Base-by-base conservation (phyloP, 2,888 invertebrate species). In the Drosophila multiciliata region DNA sequence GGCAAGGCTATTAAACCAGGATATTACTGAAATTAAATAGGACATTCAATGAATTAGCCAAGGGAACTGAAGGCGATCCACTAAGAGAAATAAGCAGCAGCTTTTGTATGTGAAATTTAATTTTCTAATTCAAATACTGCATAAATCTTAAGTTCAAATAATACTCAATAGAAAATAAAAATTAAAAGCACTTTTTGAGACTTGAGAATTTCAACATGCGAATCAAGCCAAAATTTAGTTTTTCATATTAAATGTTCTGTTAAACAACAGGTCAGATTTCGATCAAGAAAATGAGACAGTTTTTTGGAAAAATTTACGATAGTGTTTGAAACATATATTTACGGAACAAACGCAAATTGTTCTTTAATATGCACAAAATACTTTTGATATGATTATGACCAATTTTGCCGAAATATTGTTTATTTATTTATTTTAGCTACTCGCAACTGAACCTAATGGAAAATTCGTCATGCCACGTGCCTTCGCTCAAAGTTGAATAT, bases 21-120 rank as follows among this genome's bases (percentile, higher is more conserved):
- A 82, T 82, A 87, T 84, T 71, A 74, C 73, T 74, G 80, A 84
- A 87, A 85, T 85, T 85, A 85, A 81, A 80, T 77, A 60, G 70
- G 64, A 66, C 73, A 59, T 72, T 73, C 66, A 78, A 74, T 74
- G 68, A 85, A 74, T 84, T 80, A 74, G 65, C 40, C 35, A 38
- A 55, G 29, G 23, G n/a, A 52, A 36, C 29, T 32, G 38, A 62
- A n/a, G 35, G 36, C 20, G 52, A 15, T 49, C 26, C 35, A 33
- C 7, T 33, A 42, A 53, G 23, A n/a, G 17, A 8, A 23, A 32
- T 49, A 35, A 54, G 49, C 58, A 57, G 20, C 38, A 40, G 17
- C 35, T 26, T 9, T 9, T 45, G 36, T 38, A 8, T 17, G 12
- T 20, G 1, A 33, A 32, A 7, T n/a, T 5, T 50, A 7, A n/a